Percentiles rank a stretch among this genome's conserved stretches.
phyloP scores from a whole-genome alignment of 37 sponge, comb jelly and placozoan species.

The Eunapius fragilis region DNA sequence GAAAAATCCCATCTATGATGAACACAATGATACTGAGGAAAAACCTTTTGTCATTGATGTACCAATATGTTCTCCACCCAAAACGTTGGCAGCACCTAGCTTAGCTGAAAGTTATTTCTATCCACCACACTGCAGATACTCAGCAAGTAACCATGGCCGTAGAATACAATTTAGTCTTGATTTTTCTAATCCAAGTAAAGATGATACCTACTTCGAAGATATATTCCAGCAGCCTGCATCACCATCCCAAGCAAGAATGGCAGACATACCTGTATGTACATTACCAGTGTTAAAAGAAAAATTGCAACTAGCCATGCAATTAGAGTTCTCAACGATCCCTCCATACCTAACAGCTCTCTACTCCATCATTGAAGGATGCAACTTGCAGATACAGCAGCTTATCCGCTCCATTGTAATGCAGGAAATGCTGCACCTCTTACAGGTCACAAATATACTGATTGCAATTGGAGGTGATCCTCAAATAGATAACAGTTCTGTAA shows the following conservation, averaged over 20 bases:
- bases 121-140: no score
- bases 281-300: slow-evolving; percentile 1
- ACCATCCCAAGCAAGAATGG: background rate
- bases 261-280: slow-evolving; percentile 4
- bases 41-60: background rate
- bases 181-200: no score
- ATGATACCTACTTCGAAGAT: background rate
- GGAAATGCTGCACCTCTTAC: slow-evolving; percentile 45
- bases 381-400: slow-evolving; percentile 9
- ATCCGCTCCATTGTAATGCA: slow-evolving; percentile 32
- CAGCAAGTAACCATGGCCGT: no score
- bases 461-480: slow-evolving; percentile 33
- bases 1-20: slow-evolving; percentile 26
- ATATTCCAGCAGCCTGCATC: background rate
- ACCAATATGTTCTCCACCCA: background rate
- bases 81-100: background rate
- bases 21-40: background rate
- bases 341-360: slow-evolving; percentile 35
- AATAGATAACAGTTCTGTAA: background rate
- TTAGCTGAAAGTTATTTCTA: no score
- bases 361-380: slow-evolving; percentile 24
- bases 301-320: slow-evolving; percentile 18
- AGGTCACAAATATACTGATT: slow-evolving; percentile 43
- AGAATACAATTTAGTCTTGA: no score
- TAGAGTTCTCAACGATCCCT: slow-evolving; percentile 43